Conservation (phyloP, 2,888 invertebrate genomes). For the Leptinotarsa peninsularis region DNA sequence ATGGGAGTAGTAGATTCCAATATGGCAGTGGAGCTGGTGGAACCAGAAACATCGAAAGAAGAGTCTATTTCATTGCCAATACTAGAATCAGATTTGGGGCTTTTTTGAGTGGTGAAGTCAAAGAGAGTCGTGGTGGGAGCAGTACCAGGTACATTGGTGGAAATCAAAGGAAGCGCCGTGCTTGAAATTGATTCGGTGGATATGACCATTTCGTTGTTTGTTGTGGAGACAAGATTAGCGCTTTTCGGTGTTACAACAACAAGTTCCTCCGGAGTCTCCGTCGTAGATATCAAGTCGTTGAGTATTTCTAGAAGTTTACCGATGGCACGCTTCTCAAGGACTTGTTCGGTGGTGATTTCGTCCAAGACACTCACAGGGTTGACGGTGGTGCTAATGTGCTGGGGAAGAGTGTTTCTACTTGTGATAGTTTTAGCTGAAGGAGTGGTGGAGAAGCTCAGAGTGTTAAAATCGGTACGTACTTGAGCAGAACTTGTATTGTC, state of each 20-base stretch:
- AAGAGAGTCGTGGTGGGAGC: conserved; percentile 1
- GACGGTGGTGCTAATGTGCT: conserved; percentile 57
- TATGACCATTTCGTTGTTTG: conserved; percentile 10
- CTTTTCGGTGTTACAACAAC: conserved; percentile 62
- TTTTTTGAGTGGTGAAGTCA: background rate
- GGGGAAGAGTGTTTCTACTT: conserved; percentile 52
- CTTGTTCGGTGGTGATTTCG: conserved; percentile 59
- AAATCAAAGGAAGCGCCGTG: conserved; percentile 14
- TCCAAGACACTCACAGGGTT: conserved; percentile 60
- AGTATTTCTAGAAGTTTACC: conserved; percentile 61
- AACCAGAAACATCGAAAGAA: background rate
- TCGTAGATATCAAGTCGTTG: conserved; percentile 63
- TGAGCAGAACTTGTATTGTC: conserved; percentile 56
- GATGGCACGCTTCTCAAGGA: conserved; percentile 61
- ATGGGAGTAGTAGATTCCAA: conserved; percentile 30
- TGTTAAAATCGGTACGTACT: conserved; percentile 63
- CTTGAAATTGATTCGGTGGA: conserved; percentile 2
- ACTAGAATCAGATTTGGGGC: no score
- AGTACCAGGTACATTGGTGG: conserved; percentile 19
- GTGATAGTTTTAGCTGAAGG: conserved; percentile 56
- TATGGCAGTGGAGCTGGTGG: background rate
- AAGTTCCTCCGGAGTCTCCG: conserved; percentile 49
- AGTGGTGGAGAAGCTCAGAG: conserved; percentile 56
- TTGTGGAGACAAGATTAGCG: conserved; percentile 34
- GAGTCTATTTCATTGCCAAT: no score